Base-by-base conservation (phyloP, 2,888 invertebrate species). In the Venusia cambrica region DNA sequence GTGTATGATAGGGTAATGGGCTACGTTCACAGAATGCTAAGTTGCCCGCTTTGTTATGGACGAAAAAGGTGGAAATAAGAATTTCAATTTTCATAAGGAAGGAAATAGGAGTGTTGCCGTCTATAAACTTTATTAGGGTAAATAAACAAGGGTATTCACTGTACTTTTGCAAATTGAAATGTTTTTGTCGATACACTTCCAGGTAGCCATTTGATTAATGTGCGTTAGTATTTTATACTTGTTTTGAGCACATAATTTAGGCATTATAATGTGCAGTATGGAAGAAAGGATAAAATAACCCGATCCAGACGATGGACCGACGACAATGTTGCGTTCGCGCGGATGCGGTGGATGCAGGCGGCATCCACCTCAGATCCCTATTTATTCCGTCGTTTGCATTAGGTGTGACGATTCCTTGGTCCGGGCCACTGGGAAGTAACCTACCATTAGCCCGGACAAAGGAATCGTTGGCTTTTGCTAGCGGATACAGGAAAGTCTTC, bases 1-100 rank as follows among this genome's bases (percentile, higher is more conserved):
- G 67, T 60, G 64, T 67, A 61, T 71, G 77, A 79, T 76, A 76
- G 69, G 72, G 71, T 79, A 79, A 79, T 72, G 65, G 68, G 19
- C 51, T 45, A 49, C 46, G 52, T 58, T 34, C 52, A 38, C 54
- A 38, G 81, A 80, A 81, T 81, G 62, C 71, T 69, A 76, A 81
- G 67, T 60, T 55, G 50, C 56, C 52, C 45, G 45, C 46, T 55
- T 34, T 33, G 34, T 39, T 34, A 38, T 27, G 29, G 20, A 34
- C 30, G 34, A 39, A 34, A 39, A 39, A 39, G 34, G 39, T 30
- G 17, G 14, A 34, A 40, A 40, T 34, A 40, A 31, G 31, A 32
- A 35, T 40, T 40, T 40, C 40, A 40, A 40, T 40, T 40, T 40
- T 32, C 40, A 35, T 32, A 40, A 35, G 19, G 21, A 25, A 22